Evolutionary conservation across 2,888 invertebrate genomes (phyloP).

Genomic region (Diplolepis rosae): DNA sequence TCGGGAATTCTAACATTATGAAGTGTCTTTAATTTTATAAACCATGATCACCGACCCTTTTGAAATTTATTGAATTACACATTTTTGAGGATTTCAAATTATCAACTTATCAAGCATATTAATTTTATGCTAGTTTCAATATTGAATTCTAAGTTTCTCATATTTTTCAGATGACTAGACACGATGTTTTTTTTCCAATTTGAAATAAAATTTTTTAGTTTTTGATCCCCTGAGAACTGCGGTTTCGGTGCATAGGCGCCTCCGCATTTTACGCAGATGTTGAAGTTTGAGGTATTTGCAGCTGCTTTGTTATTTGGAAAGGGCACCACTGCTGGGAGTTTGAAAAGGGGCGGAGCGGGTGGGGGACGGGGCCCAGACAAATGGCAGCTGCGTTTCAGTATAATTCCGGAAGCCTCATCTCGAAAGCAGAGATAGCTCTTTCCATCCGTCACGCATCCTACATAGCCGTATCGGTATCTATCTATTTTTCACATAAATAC

Average conservation of each 20-base stretch:
- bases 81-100: no score
- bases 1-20: no score
- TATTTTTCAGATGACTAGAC: no score
- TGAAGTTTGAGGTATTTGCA: conserved; percentile 13
- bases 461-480: neutral
- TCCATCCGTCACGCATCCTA: neutral
- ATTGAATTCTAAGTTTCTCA: no score
- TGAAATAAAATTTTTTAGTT: no score
- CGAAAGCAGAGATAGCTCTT: conserved; percentile 9
- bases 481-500: neutral
- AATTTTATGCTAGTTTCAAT: no score
- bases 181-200: no score
- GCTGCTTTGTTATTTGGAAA: conserved; percentile 24
- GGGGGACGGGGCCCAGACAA: neutral
- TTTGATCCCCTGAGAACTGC: neutral
- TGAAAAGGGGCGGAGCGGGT: neutral
- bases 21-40: no score
- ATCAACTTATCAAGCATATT: no score
- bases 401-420: conserved; percentile 21
- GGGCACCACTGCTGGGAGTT: conserved; percentile 12
- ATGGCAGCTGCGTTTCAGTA: conserved; percentile 17
- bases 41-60: no score
- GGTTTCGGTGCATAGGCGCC: neutral
- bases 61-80: no score
- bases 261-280: conserved; percentile 9